Evolutionary conservation across 35 echinoderm and acorn worm species (phyloP).

Genomic region (Strongylocentrotus purpuratus): DNA sequence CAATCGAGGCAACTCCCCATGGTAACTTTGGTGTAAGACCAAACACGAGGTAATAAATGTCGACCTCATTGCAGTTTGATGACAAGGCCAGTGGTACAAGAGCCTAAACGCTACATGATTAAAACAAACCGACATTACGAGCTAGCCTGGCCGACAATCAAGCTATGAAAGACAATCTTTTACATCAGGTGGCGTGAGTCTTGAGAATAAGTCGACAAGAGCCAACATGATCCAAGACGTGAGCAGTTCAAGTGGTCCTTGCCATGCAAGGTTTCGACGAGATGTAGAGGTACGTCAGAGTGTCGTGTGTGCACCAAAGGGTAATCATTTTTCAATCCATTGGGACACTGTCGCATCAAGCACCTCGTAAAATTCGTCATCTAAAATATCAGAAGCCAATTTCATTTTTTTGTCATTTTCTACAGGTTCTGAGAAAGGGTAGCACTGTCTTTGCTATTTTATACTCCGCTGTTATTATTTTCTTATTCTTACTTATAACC

Average conservation of each 20-base stretch:
- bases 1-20: too few species aligned
- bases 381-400: background rate
- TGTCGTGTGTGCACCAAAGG: background rate
- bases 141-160: background rate
- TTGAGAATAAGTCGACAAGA: background rate
- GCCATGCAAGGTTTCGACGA: background rate
- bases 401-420: background rate
- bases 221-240: background rate
- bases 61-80: background rate
- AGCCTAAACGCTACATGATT: background rate
- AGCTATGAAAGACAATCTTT: background rate
- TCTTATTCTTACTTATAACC: too few species aligned
- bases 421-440: background rate
- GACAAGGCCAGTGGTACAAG: background rate
- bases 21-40: too few species aligned
- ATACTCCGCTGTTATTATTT: too few species aligned
- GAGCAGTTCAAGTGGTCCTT: background rate
- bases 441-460: background rate
- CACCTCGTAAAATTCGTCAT: background rate
- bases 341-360: background rate
- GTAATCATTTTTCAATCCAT: background rate
- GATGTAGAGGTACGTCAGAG: background rate
- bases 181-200: background rate
- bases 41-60: background rate
- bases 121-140: background rate